Base-by-base conservation (phyloP, 2,797 vertebrate genomes). In the Rousettus madagascariensis region DNA sequence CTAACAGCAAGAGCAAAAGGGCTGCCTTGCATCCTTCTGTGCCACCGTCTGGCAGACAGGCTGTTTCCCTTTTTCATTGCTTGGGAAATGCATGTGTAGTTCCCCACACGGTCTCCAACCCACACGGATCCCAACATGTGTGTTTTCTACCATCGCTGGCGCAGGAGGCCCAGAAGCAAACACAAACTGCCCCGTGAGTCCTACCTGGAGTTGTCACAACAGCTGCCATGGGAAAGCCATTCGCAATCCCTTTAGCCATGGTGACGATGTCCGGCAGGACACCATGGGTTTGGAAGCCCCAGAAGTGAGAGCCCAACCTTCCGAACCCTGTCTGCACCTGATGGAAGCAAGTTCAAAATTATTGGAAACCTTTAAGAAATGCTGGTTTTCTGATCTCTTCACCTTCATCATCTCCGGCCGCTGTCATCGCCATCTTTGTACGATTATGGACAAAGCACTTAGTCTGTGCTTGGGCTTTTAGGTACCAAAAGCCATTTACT, bases 321-420 rank as follows among this genome's bases (percentile, higher is more conserved):
- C 99, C 99, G 97, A 99, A 99, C 85, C 99, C 99, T 51, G 99
- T 99, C 98, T 99, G 99, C 17, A 99, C 99, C 99, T 99, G 98
- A 51, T 28, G 90, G 87, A 88, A 87, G 71, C 94, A 97, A 94
- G 95, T 36, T 16, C 26, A 77, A 93, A 63, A 83, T 43, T 43
- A 92, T 0, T 11, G 9, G n/a, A 59, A 94, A 55, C 0, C 16
- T 69, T 75, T 63, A 30, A 63, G 46, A 74, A 41, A 43, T 11
- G 24, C 22, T 51, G 49, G 2, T 24, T 61, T 86, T 12, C 53
- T 3, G 61, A 20, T 28, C 1, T 53, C 8, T 43, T 72, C 15
- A 12, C 41, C 36, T 43, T 75, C 38, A 19, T 28, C 15, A 24
- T 5, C 4, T 8, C 59, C 53, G 22, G 30, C 16, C 46, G 10